Percentiles rank a stretch among this genome's conserved stretches.
phyloP scores from a whole-genome alignment of 2,113 vertebrate species.

The Chamaea fasciata region DNA sequence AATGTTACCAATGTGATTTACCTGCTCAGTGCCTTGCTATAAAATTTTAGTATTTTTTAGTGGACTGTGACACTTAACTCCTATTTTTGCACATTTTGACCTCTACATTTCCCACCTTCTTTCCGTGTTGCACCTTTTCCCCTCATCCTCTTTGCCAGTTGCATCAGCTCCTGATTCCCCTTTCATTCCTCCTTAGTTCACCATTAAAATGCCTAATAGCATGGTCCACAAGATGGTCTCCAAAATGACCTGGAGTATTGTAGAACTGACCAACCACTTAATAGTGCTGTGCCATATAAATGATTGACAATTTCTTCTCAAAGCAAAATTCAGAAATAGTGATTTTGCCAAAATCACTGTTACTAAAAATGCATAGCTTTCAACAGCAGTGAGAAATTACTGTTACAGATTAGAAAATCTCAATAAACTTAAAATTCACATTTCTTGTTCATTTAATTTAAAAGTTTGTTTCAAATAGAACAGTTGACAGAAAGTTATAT shows the following conservation, averaged over 20 bases:
- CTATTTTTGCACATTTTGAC: background rate
- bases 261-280: background rate
- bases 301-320: background rate
- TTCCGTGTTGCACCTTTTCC: background rate
- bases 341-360: background rate
- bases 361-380: background rate
- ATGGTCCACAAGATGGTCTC: background rate
- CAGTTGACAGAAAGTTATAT: background rate
- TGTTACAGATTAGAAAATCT: background rate
- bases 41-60: background rate
- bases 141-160: background rate
- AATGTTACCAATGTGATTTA: background rate
- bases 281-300: background rate
- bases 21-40: background rate
- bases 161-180: background rate
- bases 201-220: background rate
- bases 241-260: background rate
- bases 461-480: background rate
- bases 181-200: background rate
- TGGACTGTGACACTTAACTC: background rate
- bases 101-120: background rate
- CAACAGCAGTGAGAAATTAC: background rate
- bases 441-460: background rate
- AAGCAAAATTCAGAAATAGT: background rate
- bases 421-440: background rate